Percentiles rank a stretch among this genome's conserved stretches.
phyloP scores from a whole-genome alignment of 2,113 vertebrate species.

The Plotosus lineatus region DNA sequence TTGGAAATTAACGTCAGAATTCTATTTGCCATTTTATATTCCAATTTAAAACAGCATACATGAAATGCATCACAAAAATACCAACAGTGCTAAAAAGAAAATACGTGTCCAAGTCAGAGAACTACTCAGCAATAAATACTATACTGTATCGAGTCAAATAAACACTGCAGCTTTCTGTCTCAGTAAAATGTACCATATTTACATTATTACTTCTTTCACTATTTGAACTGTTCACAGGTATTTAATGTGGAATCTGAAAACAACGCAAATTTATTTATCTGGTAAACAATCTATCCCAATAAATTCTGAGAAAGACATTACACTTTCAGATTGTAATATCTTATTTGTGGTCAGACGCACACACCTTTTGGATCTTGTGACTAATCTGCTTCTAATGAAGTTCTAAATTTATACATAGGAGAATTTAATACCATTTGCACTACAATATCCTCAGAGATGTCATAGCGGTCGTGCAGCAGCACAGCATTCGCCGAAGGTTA shows the following conservation, averaged over 20 bases:
- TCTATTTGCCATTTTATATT: slow-evolving; percentile 41
- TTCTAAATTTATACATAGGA: slow-evolving; percentile 46
- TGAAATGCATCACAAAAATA: slow-evolving; percentile 45
- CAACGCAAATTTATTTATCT: slow-evolving; percentile 5
- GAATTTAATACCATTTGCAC: slow-evolving; percentile 56
- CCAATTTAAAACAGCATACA: slow-evolving; percentile 22
- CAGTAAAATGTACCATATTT: slow-evolving; percentile 9
- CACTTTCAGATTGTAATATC: slow-evolving; percentile 17
- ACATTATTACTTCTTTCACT: slow-evolving; percentile 16
- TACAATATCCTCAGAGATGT: slow-evolving; percentile 48
- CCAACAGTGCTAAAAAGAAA: slow-evolving; percentile 20
- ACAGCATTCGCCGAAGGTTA: slow-evolving; percentile 53
- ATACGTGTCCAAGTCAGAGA: neutral
- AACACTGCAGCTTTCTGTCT: slow-evolving; percentile 10
- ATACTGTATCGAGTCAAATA: neutral
- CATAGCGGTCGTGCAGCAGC: slow-evolving; percentile 46
- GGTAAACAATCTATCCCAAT: slow-evolving; percentile 26
- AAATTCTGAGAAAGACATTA: slow-evolving; percentile 23
- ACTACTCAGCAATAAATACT: neutral
- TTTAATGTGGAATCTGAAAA: slow-evolving; percentile 5
- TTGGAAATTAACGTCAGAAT: slow-evolving; percentile 50
- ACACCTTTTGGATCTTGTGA: slow-evolving; percentile 30
- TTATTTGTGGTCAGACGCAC: slow-evolving; percentile 21
- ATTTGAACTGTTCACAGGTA: neutral
- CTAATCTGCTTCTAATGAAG: slow-evolving; percentile 52